phyloP scores from a whole-genome alignment of 2,888 invertebrate species.

The Piscicola geometra region DNA sequence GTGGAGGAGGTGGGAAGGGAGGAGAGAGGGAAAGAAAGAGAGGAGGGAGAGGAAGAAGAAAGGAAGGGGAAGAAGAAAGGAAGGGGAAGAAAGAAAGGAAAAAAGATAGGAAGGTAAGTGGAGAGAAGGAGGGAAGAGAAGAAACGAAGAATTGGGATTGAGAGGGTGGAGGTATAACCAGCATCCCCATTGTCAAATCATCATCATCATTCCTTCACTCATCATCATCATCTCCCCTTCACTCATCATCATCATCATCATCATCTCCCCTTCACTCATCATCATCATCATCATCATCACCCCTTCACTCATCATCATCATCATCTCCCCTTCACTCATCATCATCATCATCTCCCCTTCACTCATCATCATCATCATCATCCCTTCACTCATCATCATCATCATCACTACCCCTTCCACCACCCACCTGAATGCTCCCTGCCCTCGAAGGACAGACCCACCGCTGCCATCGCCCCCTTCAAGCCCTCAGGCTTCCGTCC shows the following conservation, averaged over 20 bases:
- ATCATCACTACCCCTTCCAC: not conserved
- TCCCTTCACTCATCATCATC: not conserved
- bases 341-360: too few relatives aligned
- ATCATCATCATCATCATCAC: not conserved
- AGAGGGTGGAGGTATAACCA: not conserved
- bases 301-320: not conserved
- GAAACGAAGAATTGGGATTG: not conserved
- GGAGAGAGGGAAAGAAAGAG: not conserved
- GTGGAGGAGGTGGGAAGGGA: not conserved
- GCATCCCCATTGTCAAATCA: not conserved
- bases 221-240: conserved; percentile 11
- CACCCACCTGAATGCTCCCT: conserved; percentile 50
- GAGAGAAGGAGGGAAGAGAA: not conserved
- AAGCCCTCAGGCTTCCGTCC: not conserved
- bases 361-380: too few relatives aligned
- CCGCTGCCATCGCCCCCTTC: not conserved
- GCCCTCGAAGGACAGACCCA: conserved; percentile 60
- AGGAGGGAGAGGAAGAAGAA: not conserved
- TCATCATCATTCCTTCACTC: conserved; percentile 7
- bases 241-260: too few relatives aligned
- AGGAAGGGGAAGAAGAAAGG: too few relatives aligned
- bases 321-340: not conserved
- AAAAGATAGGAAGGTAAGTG: too few relatives aligned
- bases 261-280: not conserved
- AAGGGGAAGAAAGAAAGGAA: not conserved